Evolutionary conservation across 2,888 invertebrate genomes (phyloP), one percentile per base, ranked within the genome.

Genomic region (Calameuta idolon): DNA sequence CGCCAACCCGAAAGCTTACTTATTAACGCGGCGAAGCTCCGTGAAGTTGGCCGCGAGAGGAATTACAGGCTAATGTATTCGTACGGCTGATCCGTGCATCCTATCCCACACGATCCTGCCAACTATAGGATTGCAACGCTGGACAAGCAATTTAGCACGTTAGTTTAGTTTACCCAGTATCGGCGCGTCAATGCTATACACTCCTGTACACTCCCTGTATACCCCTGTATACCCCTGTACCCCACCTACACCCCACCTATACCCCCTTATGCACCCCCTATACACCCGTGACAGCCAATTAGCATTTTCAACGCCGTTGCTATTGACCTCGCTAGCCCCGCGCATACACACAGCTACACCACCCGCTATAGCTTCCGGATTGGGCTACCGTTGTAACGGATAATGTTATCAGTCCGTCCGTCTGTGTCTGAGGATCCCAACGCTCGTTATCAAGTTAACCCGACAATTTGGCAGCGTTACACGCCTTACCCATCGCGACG

Each of bases 231-330:
- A n/a, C 3, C 33, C 3, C 33, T 33, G 3, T 3, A 33, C 33
- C 3, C 33, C 33, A 3, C 33, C 33, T n/a, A n/a, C n/a, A n/a
- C n/a, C n/a, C n/a, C n/a, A n/a, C n/a, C n/a, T n/a, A n/a, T 33
- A 33, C 33, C 33, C 33, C 33, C 1, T 3, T 33, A 33, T n/a
- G n/a, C 33, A 33, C 33, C 33, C 33, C 33, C 71, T 55, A 55
- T 55, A 55, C 55, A 55, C 55, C 23, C 55, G 55, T 55, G 55
- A 55, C 55, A 55, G 71, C 71, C 71, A 71, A 71, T 71, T 71
- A 71, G 31, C 71, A 71, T 71, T 71, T 71, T 71, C 71, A 71
- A 71, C 71, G 71, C 33, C 31, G 2, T 71, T 71, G 15, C 33
- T 71, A 71, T 71, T 34, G 71, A 71, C 55, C 55, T 55, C 55